Conservation (phyloP, 1,140 invertebrate genomes). For the Drosophila sucinea region DNA sequence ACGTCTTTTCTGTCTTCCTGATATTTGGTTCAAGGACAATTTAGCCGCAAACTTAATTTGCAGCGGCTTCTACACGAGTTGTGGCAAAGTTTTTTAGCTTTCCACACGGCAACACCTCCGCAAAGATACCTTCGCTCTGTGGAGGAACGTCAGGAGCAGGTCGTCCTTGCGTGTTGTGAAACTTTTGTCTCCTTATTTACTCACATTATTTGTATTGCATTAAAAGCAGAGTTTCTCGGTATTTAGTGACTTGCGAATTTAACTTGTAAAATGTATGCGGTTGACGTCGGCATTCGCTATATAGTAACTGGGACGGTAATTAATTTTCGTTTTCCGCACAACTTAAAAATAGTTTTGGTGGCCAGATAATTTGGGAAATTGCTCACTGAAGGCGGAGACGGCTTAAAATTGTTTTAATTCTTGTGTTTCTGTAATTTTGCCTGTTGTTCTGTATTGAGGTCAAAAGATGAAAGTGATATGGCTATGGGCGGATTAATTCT, state of each 20-base stretch:
- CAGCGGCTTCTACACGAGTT: slow-evolving; percentile 57
- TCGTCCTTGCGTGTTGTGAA: slow-evolving; percentile 66
- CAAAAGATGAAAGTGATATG: slow-evolving; percentile 40
- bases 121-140: slow-evolving; percentile 7
- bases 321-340: slow-evolving; percentile 42
- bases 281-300: background rate
- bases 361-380: slow-evolving; percentile 46
- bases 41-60: slow-evolving; percentile 70
- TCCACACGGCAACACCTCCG: slow-evolving; percentile 63
- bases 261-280: slow-evolving; percentile 31
- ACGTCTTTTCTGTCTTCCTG: slow-evolving; percentile 15
- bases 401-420: slow-evolving; percentile 35
- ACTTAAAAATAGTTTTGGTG: slow-evolving; percentile 36
- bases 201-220: slow-evolving; percentile 63
- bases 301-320: slow-evolving; percentile 54
- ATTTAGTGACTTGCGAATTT: slow-evolving; percentile 32
- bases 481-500: background rate
- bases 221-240: slow-evolving; percentile 50
- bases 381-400: slow-evolving; percentile 31
- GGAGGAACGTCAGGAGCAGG: slow-evolving; percentile 33
- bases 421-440: slow-evolving; percentile 9
- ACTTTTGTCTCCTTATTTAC: slow-evolving; percentile 36
- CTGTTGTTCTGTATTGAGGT: slow-evolving; percentile 42
- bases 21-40: slow-evolving; percentile 73
- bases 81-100: slow-evolving; percentile 38